A percentile compares a stretch with the other conserved stretches of the same genome.
Conservation (phyloP, 2,888 invertebrate species). For the Ganaspis brasiliensis region DNA sequence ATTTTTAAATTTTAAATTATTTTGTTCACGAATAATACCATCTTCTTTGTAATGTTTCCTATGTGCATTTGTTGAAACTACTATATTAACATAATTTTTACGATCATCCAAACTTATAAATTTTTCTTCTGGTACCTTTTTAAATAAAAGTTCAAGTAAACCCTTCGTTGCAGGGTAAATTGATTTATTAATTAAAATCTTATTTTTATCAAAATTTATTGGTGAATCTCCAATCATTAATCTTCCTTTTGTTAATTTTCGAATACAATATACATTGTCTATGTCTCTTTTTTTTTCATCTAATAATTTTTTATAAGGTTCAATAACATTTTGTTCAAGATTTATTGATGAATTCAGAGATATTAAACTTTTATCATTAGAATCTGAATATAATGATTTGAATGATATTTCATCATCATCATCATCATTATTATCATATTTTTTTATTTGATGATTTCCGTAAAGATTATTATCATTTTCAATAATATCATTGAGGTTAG, state of each 20-base stretch:
- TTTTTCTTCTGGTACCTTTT: neutral
- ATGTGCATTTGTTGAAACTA: conserved; percentile 49
- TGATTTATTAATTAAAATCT: neutral
- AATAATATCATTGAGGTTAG: neutral
- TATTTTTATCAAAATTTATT: neutral
- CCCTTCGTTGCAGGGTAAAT: neutral
- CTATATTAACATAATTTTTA: conserved; percentile 47
- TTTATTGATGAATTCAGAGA: neutral
- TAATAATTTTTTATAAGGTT: neutral
- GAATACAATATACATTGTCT: neutral
- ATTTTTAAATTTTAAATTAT: conserved; percentile 40
- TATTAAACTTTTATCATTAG: neutral
- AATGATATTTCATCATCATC: neutral
- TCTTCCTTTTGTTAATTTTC: neutral
- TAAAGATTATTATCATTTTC: neutral
- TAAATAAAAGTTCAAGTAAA: neutral
- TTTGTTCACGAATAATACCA: conserved; percentile 18
- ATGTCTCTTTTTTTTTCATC: neutral
- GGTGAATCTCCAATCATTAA: conserved; percentile 4
- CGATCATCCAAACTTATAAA: neutral
- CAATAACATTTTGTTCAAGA: neutral
- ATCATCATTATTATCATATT: neutral
- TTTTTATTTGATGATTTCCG: no score
- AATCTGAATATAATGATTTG: neutral
- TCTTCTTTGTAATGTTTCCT: conserved; percentile 44